Conservation (phyloP, 2,797 vertebrate species). For the Neosalanx taihuensis region DNA sequence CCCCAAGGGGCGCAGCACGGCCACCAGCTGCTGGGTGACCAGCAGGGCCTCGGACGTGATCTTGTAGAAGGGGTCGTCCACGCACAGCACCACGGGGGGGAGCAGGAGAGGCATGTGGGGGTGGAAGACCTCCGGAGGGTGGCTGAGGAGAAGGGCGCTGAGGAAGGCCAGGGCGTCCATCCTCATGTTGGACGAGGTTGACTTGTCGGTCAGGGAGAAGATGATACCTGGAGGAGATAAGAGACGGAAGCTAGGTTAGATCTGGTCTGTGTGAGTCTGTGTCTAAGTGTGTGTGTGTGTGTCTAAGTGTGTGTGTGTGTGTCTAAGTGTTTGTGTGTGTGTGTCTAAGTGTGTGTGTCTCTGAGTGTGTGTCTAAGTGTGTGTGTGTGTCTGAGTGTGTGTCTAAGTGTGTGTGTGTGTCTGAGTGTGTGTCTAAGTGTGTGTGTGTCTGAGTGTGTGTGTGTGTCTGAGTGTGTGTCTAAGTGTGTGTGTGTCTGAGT, state of each 20-base stretch:
- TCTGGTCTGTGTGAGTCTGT: background rate
- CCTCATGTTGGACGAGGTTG: conserved; percentile 89
- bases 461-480: too few species aligned
- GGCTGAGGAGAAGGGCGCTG: conserved; percentile 83
- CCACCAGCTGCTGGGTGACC: conserved; percentile 87
- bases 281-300: conserved; percentile 9
- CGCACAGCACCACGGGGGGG: conserved; percentile 80
- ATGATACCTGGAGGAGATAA: conserved; percentile 73
- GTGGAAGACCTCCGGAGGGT: conserved; percentile 83
- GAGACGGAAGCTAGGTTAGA: background rate
- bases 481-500: too few species aligned
- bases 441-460: too few species aligned
- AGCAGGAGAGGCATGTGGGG: conserved; percentile 81
- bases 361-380: too few species aligned
- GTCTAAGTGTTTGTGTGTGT: too few species aligned
- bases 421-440: too few species aligned
- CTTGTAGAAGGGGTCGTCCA: conserved; percentile 92
- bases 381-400: too few species aligned
- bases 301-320: background rate
- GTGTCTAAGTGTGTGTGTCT: too few species aligned
- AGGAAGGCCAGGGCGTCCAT: conserved; percentile 88
- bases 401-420: too few species aligned
- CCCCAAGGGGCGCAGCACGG: conserved; percentile 79
- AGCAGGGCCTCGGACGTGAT: conserved; percentile 90
- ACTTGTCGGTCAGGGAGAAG: conserved; percentile 87